These are phyloP conservation scores for Heliconius aoede DNA, from an alignment of 2,888 invertebrate genomes.

Conservation along the genomic window DNA sequence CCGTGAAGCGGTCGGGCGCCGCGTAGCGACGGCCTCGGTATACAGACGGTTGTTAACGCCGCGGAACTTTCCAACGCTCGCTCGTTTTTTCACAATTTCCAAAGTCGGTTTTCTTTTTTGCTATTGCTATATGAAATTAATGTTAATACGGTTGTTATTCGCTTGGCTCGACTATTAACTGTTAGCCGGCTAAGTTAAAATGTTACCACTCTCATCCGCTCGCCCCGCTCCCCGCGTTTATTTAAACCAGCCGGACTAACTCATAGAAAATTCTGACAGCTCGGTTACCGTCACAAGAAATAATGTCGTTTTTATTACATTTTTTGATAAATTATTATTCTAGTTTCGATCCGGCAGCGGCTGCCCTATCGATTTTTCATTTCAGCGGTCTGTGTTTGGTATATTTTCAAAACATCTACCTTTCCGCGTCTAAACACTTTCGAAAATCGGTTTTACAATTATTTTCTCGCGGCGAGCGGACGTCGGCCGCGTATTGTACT, in stretches of 20 bases:
- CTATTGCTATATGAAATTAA: constrained; percentile 77
- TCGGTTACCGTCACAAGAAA: constrained; percentile 77
- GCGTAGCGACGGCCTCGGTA: constrained; percentile 55
- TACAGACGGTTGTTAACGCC: constrained; percentile 56
- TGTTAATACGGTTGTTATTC: constrained; percentile 66
- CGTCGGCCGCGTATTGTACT: constrained; percentile 67
- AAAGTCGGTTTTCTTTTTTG: constrained; percentile 79
- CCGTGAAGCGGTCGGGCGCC: constrained; percentile 69
- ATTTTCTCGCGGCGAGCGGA: constrained; percentile 77
- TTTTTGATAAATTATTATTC: constrained; percentile 83
- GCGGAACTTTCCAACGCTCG: constrained; percentile 85
- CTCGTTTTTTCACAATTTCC: constrained; percentile 81
- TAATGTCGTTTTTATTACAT: constrained; percentile 84
- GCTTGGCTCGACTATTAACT: constrained; percentile 49
- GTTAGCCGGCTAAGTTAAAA: constrained; percentile 66
- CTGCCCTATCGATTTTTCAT: constrained; percentile 82
- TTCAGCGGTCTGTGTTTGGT: constrained; percentile 79
- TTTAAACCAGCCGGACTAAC: constrained; percentile 53
- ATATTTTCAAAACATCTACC: constrained; percentile 80
- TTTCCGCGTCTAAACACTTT: constrained; percentile 77
- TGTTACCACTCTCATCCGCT: constrained; percentile 49
- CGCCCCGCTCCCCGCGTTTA: constrained; percentile 23
- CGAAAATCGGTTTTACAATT: constrained; percentile 80
- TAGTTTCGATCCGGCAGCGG: constrained; percentile 75
- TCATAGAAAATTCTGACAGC: constrained; percentile 81